These are phyloP conservation scores for Cavia aperea DNA, from an alignment of 2,113 vertebrate genomes.

Conservation along the genomic window DNA sequence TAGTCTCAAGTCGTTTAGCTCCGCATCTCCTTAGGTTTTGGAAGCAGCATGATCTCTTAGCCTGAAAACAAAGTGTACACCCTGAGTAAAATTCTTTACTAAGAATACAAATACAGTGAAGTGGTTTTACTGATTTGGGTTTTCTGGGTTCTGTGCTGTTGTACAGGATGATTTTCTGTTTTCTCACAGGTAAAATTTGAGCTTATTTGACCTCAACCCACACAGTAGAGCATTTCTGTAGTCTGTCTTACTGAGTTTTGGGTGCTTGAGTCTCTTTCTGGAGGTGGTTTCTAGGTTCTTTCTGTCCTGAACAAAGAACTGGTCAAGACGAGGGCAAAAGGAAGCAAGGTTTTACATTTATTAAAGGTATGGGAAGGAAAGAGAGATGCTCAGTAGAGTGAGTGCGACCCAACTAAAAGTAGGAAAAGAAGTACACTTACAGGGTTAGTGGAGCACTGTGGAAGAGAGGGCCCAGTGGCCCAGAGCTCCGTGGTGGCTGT, in stretches of 20 bases:
- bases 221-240: neutral
- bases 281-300: neutral
- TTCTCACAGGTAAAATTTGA: neutral
- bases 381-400: neutral
- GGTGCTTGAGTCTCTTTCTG: neutral
- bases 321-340: neutral
- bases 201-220: neutral
- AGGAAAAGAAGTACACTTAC: neutral
- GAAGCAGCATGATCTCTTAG: neutral
- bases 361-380: neutral
- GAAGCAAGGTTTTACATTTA: neutral
- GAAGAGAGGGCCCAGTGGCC: neutral
- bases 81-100: neutral
- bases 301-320: neutral
- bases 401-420: neutral
- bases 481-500: neutral
- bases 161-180: neutral
- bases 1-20: slow-evolving; percentile 38
- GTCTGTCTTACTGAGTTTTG: neutral
- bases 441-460: neutral
- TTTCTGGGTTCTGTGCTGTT: neutral
- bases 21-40: slow-evolving; percentile 4
- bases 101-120: neutral
- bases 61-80: slow-evolving; percentile 27
- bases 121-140: neutral